phyloP scores from a whole-genome alignment of 2,888 invertebrate genomes.

The Drosophila niveifrons region DNA sequence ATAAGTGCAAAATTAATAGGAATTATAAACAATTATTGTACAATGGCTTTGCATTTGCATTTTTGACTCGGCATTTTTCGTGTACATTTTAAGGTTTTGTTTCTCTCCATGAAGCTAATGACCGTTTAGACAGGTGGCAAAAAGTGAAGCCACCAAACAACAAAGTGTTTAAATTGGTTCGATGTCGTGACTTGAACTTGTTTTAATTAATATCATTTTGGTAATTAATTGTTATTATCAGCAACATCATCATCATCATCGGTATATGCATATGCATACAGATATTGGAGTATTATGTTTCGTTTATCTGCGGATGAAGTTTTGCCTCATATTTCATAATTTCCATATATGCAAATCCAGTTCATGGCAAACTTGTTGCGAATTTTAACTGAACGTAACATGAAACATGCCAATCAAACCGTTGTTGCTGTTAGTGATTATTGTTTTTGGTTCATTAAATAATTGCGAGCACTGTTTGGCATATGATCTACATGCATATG shows the following conservation, averaged over 20 bases:
- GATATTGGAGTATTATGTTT: slow-evolving; percentile 14
- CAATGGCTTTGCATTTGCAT: slow-evolving; percentile 18
- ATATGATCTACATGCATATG: slow-evolving; percentile 42
- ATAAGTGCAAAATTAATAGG: slow-evolving; percentile 69
- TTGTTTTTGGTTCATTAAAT: slow-evolving; percentile 77
- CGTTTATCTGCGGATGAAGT: slow-evolving; percentile 25
- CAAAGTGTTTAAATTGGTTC: neutral
- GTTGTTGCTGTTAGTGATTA: slow-evolving; percentile 64
- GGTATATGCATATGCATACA: neutral
- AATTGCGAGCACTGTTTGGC: slow-evolving; percentile 65
- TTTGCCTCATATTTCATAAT: slow-evolving; percentile 48
- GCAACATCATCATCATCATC: neutral
- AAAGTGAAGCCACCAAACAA: slow-evolving; percentile 20
- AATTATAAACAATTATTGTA: slow-evolving; percentile 58
- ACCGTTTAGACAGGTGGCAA: slow-evolving; percentile 59
- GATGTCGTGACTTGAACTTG: slow-evolving; percentile 26
- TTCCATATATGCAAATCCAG: slow-evolving; percentile 56
- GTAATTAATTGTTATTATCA: slow-evolving; percentile 47
- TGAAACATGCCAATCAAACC: slow-evolving; percentile 62
- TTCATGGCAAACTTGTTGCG: slow-evolving; percentile 66
- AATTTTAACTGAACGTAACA: slow-evolving; percentile 29
- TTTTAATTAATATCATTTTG: slow-evolving; percentile 29
- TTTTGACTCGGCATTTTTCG: slow-evolving; percentile 43
- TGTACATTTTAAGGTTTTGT: slow-evolving; percentile 46
- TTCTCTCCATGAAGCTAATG: slow-evolving; percentile 44